phyloP scores from a whole-genome alignment of 2,113 vertebrate species.

The Myotis davidii region DNA sequence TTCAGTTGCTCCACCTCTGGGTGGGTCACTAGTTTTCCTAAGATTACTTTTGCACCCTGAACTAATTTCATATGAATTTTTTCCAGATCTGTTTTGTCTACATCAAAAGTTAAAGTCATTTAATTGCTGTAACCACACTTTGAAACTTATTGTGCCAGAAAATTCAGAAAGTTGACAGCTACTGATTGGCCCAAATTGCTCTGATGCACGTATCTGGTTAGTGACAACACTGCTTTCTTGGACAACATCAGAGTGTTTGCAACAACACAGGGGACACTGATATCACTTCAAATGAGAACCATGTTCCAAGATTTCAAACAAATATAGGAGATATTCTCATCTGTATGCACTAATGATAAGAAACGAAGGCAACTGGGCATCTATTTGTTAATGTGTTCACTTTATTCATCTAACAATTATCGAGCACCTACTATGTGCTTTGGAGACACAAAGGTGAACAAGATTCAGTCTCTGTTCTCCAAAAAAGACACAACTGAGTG shows the following conservation, averaged over 20 bases:
- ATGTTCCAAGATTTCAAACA: conserved; percentile 38
- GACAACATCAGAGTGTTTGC: neutral
- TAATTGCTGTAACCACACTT: neutral
- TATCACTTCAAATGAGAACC: conserved; percentile 30
- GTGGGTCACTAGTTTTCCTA: neutral
- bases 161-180: neutral
- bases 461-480: neutral
- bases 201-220: neutral
- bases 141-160: neutral
- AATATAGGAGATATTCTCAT: neutral
- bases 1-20: neutral
- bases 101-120: neutral
- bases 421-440: neutral
- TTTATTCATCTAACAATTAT: neutral
- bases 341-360: neutral
- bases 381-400: neutral
- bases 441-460: neutral
- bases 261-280: neutral
- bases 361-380: neutral
- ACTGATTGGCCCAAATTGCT: neutral
- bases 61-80: conserved; percentile 16
- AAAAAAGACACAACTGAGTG: neutral
- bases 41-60: conserved; percentile 15
- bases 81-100: conserved; percentile 4
- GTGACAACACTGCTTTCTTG: neutral